A percentile compares a stretch with the other conserved stretches of the same genome.
Conservation (phyloP, 2,888 invertebrate species). For the Tethea ocularis region DNA sequence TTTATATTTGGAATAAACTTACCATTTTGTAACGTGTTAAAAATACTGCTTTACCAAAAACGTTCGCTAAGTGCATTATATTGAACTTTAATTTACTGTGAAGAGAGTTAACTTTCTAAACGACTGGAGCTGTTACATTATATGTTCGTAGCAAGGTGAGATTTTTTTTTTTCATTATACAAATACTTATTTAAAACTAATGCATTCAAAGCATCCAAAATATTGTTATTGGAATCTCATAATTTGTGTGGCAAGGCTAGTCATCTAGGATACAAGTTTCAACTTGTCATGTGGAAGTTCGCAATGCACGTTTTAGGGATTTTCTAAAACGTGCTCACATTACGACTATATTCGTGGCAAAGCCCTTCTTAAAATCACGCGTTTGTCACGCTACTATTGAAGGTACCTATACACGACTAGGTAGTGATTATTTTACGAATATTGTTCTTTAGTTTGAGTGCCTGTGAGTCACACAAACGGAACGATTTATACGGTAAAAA, state of each 20-base stretch:
- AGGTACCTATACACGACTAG: not conserved
- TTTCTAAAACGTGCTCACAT: not conserved
- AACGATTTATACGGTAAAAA: too few species aligned
- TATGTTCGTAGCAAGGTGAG: slow-evolving; percentile 61
- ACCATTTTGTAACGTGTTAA: slow-evolving; percentile 11
- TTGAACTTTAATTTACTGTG: slow-evolving; percentile 36
- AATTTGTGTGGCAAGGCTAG: too few species aligned
- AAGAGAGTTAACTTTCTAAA: slow-evolving; percentile 29
- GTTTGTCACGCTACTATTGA: not conserved
- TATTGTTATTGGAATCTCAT: too few species aligned
- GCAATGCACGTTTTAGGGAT: not conserved
- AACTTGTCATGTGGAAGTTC: slow-evolving; percentile 30
- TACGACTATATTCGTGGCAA: not conserved
- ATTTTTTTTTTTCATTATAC: slow-evolving; percentile 4
- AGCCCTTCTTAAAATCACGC: not conserved
- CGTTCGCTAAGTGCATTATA: slow-evolving; percentile 17
- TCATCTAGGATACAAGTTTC: slow-evolving; percentile 28
- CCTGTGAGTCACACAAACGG: too few species aligned
- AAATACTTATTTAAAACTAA: too few species aligned
- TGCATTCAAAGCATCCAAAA: too few species aligned
- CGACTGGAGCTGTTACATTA: slow-evolving; percentile 53
- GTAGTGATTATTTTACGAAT: not conserved
- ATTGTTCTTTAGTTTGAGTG: too few species aligned
- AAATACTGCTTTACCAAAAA: slow-evolving; percentile 13
- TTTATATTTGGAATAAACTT: slow-evolving; percentile 17